These are phyloP conservation scores for Eutolmus rufibarbis DNA, from an alignment of 2,888 invertebrate genomes.

Conservation along the genomic window DNA sequence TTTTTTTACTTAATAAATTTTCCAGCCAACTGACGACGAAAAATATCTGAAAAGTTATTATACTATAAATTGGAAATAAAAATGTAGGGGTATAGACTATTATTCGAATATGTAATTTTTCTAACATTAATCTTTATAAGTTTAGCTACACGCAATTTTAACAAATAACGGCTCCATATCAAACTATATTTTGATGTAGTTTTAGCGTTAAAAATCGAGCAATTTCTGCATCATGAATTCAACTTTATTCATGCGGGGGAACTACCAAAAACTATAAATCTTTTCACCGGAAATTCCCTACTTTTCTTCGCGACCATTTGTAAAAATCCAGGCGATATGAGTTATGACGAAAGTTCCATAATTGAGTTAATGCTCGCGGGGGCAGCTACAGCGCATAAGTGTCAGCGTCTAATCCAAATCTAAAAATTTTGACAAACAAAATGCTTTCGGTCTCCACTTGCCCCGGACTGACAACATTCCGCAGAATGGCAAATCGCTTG, in stretches of 20 bases:
- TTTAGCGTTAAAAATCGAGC: neutral
- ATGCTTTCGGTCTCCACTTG: conserved; percentile 25
- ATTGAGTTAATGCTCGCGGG: neutral
- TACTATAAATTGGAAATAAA: too few relatives aligned
- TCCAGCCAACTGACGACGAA: too few relatives aligned
- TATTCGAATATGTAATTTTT: neutral
- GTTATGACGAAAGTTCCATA: neutral
- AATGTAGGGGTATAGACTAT: too few relatives aligned
- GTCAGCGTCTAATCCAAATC: conserved; percentile 39
- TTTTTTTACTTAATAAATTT: too few relatives aligned
- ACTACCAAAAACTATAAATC: neutral
- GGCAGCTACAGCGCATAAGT: neutral
- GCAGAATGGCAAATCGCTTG: conserved; percentile 38
- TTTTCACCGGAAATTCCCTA: neutral
- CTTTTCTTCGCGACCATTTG: neutral
- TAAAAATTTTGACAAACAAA: conserved; percentile 39
- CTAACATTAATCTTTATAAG: neutral
- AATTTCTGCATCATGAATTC: neutral
- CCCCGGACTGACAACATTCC: conserved; percentile 22
- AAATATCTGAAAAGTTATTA: too few relatives aligned
- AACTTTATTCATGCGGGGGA: neutral
- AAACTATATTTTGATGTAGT: too few relatives aligned
- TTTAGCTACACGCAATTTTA: too few relatives aligned
- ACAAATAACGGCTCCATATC: too few relatives aligned
- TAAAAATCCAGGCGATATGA: neutral